These are phyloP conservation scores for Bombus vancouverensis DNA, from an alignment of 1,140 invertebrate species.

Conservation along the genomic window DNA sequence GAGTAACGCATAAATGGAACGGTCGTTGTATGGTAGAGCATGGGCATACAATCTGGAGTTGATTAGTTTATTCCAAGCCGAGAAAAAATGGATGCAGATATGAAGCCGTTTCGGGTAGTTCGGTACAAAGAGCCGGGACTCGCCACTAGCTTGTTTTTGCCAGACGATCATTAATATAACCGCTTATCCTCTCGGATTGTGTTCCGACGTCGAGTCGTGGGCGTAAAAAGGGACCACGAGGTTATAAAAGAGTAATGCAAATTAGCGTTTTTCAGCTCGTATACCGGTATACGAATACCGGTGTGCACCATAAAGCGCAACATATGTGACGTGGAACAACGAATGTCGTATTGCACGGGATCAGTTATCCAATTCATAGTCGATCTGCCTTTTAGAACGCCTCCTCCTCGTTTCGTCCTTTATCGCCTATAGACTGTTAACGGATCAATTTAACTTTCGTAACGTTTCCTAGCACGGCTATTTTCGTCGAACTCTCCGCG, in stretches of 20 bases:
- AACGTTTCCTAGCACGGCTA: not conserved
- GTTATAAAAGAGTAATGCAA: conserved; percentile 62
- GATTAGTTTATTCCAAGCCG: conserved; percentile 59
- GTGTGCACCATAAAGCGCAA: not conserved
- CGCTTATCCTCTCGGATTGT: conserved; percentile 64
- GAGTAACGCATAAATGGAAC: conserved; percentile 34
- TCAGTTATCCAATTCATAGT: conserved; percentile 46
- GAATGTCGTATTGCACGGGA: conserved; percentile 40
- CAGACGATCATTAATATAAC: conserved; percentile 64
- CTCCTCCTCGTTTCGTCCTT: conserved; percentile 43
- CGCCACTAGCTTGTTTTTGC: conserved; percentile 45
- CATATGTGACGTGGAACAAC: conserved; percentile 47
- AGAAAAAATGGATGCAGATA: conserved; percentile 61
- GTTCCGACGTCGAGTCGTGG: conserved; percentile 15
- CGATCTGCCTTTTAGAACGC: conserved; percentile 24
- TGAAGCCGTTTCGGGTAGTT: conserved; percentile 31
- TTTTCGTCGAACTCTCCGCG: not conserved
- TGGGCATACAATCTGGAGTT: conserved; percentile 44
- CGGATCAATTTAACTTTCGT: conserved; percentile 54
- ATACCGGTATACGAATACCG: not conserved
- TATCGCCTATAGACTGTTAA: conserved; percentile 17
- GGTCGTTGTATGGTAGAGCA: not conserved
- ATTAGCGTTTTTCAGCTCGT: conserved; percentile 48
- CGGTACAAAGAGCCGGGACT: conserved; percentile 20
- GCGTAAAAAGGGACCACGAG: not conserved